Evolutionary conservation across 2,888 invertebrate genomes (phyloP), one percentile per base, ranked within the genome.

Genomic region (Folsomia candida): DNA sequence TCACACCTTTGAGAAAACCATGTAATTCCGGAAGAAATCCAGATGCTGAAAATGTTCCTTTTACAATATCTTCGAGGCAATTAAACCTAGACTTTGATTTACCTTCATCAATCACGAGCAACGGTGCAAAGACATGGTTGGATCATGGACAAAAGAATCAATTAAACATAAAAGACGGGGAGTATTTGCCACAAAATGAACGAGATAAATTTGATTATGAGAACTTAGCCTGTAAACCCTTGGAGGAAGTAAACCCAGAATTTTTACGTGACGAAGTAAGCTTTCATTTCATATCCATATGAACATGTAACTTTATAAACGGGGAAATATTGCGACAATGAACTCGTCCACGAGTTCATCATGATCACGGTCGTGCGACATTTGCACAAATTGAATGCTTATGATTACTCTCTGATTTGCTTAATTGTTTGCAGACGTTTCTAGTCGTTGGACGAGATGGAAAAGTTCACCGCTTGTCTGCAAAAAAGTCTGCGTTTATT

Each of bases 401-500:
- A 60, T 26, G 24, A 25, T 25, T 25, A 9, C 9, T 25, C 4
- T 20, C 9, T 60, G 9, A 25, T 60, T 25, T n/a, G n/a, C 54
- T 54, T 54, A 9, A 37, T 14, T 4, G 37, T 37, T 54, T 54
- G 54, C 54, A 64, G 64, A 64, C 64, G 14, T 64, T 64, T 25
- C 3, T 64, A 20, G 51, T 20, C 4, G 20, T 64, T 14, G 47
- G 64, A 18, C 9, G 51, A 11, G 51, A 64, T 26, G 47, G 51
- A 25, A 64, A 9, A 25, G 47, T 64, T 25, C 47, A 18, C 11
- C 47, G 64, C 11, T 25, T 47, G 11, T 47, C 64, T 47, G 51
- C 24, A 14, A 64, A 26, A 51, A 27, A 24, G 24, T 64, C 51
- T 3, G n/a, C 64, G 24, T 64, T 64, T 64, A 64, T 64, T 64